These are phyloP conservation scores for Patella ulyssiponensis DNA, from an alignment of 2,888 invertebrate genomes.

Conservation along the genomic window DNA sequence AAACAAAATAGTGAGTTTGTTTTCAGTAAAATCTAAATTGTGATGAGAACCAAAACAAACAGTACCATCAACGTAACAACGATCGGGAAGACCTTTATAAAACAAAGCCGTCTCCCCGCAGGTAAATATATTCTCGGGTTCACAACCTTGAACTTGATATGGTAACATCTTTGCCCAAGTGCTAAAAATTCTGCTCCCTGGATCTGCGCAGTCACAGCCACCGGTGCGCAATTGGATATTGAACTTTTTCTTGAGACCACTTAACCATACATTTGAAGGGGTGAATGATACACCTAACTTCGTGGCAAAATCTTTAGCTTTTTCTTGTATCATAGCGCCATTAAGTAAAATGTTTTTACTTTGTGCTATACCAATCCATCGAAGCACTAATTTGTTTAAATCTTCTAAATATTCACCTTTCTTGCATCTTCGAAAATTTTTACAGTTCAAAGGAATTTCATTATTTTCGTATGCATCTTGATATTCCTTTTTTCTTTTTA, in stretches of 20 bases:
- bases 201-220: conserved; percentile 3
- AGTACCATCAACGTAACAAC: conserved; percentile 29
- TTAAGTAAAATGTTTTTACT: conserved; percentile 28
- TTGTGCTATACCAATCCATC: conserved; percentile 31
- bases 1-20: conserved; percentile 29
- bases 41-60: conserved; percentile 26
- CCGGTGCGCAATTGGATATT: conserved; percentile 14
- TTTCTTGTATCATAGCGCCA: conserved; percentile 26
- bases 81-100: conserved; percentile 35
- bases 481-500: conserved; percentile 33
- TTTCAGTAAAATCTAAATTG: conserved; percentile 22
- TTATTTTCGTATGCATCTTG: conserved; percentile 29
- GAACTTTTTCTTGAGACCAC: conserved; percentile 18
- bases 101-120: conserved; percentile 33
- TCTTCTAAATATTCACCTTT: conserved; percentile 19
- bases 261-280: conserved; percentile 24
- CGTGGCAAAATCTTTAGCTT: conserved; percentile 31
- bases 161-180: conserved; percentile 37
- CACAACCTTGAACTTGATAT: conserved; percentile 32
- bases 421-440: conserved; percentile 14
- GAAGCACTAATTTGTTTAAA: conserved; percentile 23
- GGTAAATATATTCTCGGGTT: conserved; percentile 37
- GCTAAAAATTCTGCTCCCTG: conserved; percentile 3
- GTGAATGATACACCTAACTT: conserved; percentile 26
- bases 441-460: conserved; percentile 11